Evolutionary conservation across 2,797 vertebrate species (phyloP).

Genomic region (Emydoidea blandingii): DNA sequence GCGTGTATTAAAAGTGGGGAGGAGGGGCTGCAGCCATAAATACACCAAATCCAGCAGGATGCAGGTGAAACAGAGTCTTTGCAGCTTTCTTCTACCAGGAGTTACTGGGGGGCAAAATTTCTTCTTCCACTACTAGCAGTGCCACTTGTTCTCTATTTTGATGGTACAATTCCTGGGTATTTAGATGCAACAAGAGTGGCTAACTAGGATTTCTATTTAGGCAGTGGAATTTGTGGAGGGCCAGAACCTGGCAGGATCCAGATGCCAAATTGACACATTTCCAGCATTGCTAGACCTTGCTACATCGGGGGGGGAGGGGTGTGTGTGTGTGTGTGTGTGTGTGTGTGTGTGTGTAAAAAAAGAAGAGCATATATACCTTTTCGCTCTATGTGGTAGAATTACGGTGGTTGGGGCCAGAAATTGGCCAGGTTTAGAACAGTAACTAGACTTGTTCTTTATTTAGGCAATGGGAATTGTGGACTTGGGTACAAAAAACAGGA

Average conservation of each 20-base stretch:
- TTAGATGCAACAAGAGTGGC: background rate
- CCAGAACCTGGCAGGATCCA: background rate
- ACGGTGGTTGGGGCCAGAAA: background rate
- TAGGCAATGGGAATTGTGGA: background rate
- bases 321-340: too few relatives aligned
- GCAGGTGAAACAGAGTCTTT: background rate
- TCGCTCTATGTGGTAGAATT: background rate
- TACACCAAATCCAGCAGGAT: background rate
- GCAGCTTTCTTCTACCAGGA: background rate
- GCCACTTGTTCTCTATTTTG: background rate
- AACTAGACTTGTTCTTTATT: background rate
- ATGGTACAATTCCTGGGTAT: too few relatives aligned
- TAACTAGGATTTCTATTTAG: background rate
- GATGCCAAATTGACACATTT: background rate
- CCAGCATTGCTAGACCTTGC: background rate
- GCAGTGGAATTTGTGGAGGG: background rate
- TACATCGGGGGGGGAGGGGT: background rate
- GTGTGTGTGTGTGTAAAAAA: background rate
- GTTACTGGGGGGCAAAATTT: background rate
- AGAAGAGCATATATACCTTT: too few relatives aligned
- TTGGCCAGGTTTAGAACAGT: background rate
- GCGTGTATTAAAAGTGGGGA: background rate
- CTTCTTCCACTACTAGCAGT: background rate
- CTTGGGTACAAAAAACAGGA: background rate
- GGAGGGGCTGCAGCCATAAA: background rate